Evolutionary conservation across 2,797 vertebrate species (phyloP).

Genomic region (Pitangus sulphuratus): DNA sequence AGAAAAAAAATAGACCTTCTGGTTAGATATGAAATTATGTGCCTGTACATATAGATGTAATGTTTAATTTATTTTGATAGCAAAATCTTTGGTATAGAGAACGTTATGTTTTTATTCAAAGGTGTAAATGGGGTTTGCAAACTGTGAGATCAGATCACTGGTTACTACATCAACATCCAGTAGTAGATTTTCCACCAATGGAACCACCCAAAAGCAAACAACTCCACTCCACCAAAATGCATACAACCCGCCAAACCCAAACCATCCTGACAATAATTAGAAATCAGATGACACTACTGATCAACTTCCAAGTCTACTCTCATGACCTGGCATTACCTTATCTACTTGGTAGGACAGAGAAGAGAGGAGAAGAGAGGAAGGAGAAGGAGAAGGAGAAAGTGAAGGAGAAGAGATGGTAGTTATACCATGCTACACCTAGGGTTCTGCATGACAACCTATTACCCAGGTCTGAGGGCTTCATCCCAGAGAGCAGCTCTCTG

Average conservation of each 20-base stretch:
- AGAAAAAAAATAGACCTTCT: neutral
- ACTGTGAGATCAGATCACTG: neutral
- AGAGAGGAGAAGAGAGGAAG: too few relatives aligned
- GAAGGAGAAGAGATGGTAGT: neutral
- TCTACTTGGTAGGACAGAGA: neutral
- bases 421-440: too few relatives aligned
- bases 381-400: too few relatives aligned
- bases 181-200: neutral
- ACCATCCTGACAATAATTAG: accelerated
- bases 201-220: neutral
- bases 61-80: neutral
- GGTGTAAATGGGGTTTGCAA: neutral
- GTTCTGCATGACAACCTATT: accelerated
- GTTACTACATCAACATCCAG: neutral
- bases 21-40: neutral
- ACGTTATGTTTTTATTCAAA: neutral
- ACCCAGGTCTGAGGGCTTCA: neutral
- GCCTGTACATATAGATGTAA: neutral
- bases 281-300: neutral
- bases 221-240: neutral
- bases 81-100: neutral
- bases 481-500: neutral
- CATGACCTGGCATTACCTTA: neutral
- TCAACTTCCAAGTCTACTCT: neutral
- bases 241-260: neutral